Percentiles rank a stretch among this genome's conserved stretches.
These are phyloP conservation scores for Artibeus jamaicensis DNA, from an alignment of 2,797 vertebrate species.

Conservation along the genomic window DNA sequence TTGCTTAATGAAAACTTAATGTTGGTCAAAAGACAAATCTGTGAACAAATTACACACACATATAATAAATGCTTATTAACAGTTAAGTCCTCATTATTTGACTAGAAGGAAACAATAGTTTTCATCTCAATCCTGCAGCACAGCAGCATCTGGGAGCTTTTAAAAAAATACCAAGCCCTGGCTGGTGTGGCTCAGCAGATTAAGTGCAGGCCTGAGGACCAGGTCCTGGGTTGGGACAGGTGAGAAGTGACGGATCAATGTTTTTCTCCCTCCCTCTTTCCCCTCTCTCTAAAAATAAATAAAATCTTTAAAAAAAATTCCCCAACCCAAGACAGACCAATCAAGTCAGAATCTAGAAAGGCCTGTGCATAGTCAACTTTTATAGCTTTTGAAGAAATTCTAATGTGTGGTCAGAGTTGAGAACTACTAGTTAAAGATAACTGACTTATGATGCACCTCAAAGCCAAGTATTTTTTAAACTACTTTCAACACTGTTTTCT, in stretches of 20 bases:
- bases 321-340: not conserved
- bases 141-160: not conserved
- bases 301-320: too few species aligned
- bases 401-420: not conserved
- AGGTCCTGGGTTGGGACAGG: not conserved
- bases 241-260: not conserved
- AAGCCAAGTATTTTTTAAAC: not conserved
- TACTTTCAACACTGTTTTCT: not conserved
- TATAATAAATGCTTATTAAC: not conserved
- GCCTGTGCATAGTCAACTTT: not conserved
- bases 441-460: not conserved
- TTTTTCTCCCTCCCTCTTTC: not conserved
- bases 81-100: not conserved
- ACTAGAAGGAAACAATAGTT: not conserved
- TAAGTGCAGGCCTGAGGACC: not conserved
- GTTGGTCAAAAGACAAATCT: slow-evolving; percentile 26
- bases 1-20: slow-evolving; percentile 22
- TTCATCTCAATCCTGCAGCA: not conserved
- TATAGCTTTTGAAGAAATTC: not conserved
- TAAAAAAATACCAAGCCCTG: not conserved
- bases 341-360: slow-evolving; percentile 16
- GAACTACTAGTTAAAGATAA: not conserved
- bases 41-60: not conserved
- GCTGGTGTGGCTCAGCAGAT: not conserved
- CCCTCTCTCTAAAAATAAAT: too few species aligned